A percentile compares a stretch with the other conserved stretches of the same genome.
These are phyloP conservation scores for Ptychadena robeensis DNA, from an alignment of 2,797 vertebrate genomes.

Conservation along the genomic window DNA sequence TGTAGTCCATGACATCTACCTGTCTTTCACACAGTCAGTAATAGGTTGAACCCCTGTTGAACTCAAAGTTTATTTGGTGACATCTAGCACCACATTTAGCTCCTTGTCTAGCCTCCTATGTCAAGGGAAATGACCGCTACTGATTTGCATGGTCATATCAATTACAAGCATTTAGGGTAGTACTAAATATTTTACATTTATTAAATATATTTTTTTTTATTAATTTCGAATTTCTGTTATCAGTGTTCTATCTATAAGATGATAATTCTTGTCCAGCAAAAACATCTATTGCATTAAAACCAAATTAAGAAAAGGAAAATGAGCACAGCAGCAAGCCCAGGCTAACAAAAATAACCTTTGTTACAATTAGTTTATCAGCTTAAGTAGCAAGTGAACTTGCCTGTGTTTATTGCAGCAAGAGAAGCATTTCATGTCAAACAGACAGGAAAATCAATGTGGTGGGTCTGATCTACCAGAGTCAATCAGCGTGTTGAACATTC, in stretches of 20 bases:
- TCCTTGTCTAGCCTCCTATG: no score
- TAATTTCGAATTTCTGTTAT: no score
- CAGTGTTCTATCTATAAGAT: neutral
- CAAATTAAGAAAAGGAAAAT: conserved; percentile 10
- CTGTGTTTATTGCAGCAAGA: conserved; percentile 52
- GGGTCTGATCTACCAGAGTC: conserved; percentile 57
- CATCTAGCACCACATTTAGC: no score
- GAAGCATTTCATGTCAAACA: conserved; percentile 59
- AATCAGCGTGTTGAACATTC: conserved; percentile 58
- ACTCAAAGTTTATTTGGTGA: no score
- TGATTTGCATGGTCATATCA: no score
- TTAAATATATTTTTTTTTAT: no score
- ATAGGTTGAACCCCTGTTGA: no score
- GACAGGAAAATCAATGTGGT: conserved; percentile 68
- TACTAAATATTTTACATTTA: no score
- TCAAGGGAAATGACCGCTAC: no score
- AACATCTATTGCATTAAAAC: conserved; percentile 4
- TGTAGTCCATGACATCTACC: no score
- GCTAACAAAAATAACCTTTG: conserved; percentile 29
- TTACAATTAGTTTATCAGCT: conserved; percentile 47
- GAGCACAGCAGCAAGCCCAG: conserved; percentile 3
- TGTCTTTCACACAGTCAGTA: no score
- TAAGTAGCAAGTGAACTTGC: conserved; percentile 23
- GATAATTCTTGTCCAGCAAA: conserved; percentile 10
- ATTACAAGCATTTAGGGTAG: no score